These are phyloP conservation scores for Synergus umbraculus DNA, from an alignment of 2,888 invertebrate genomes.

Conservation along the genomic window DNA sequence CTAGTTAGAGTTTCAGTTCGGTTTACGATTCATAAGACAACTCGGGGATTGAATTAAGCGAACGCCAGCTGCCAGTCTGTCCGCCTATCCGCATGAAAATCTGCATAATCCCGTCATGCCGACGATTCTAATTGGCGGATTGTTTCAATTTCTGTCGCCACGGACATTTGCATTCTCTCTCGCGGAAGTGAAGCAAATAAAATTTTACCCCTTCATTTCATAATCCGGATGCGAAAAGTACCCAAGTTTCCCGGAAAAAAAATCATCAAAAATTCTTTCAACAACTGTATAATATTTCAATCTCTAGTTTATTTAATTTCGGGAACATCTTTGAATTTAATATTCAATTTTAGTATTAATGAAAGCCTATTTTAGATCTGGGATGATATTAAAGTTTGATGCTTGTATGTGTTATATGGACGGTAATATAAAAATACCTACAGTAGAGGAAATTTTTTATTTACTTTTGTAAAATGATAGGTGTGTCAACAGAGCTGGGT, in stretches of 20 bases:
- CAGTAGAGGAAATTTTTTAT: background rate
- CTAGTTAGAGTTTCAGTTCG: conserved; percentile 64
- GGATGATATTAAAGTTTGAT: background rate
- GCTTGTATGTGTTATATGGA: conserved; percentile 20
- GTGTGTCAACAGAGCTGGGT: conserved; percentile 10
- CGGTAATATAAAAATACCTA: background rate
- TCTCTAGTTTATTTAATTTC: too few relatives aligned
- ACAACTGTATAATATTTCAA: too few relatives aligned
- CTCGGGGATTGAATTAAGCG: conserved; percentile 76
- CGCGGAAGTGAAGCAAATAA: conserved; percentile 44
- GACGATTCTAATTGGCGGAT: conserved; percentile 77
- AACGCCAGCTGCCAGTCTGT: conserved; percentile 73
- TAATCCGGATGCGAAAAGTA: conserved; percentile 3
- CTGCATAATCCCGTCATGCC: conserved; percentile 76
- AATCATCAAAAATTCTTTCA: background rate
- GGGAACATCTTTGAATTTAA: background rate
- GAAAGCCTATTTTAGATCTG: background rate
- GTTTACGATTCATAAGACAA: conserved; percentile 77
- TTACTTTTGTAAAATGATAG: conserved; percentile 13
- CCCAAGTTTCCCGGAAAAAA: background rate
- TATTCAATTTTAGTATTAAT: background rate
- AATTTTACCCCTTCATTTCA: conserved; percentile 47
- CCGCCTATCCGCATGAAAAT: conserved; percentile 68
- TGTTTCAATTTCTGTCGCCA: conserved; percentile 75
- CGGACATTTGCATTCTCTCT: conserved; percentile 70